A percentile compares a stretch with the other conserved stretches of the same genome.
Conservation (phyloP, 2,797 vertebrate species). For the Schizopygopsis malacanthus region DNA sequence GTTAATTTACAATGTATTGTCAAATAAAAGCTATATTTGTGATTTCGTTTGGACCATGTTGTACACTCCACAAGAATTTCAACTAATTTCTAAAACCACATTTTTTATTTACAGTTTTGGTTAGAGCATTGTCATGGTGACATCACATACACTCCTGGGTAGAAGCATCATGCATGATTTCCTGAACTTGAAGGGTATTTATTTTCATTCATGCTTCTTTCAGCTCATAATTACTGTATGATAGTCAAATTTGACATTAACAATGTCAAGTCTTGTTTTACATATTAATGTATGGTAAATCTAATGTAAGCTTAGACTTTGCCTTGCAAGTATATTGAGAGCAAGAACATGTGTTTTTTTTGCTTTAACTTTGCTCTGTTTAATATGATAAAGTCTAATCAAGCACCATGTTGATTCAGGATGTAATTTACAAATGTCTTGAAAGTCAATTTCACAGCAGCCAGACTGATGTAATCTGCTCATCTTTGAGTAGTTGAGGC, state of each 20-base stretch:
- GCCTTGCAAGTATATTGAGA: slow-evolving; percentile 34
- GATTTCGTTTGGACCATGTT: neutral
- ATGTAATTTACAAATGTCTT: slow-evolving; percentile 56
- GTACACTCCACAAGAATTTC: slow-evolving; percentile 46
- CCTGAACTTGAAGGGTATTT: slow-evolving; percentile 2
- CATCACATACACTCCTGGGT: slow-evolving; percentile 21
- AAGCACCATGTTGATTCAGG: slow-evolving; percentile 58
- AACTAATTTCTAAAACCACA: slow-evolving; percentile 22
- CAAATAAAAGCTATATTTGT: slow-evolving; percentile 29
- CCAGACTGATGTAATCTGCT: slow-evolving; percentile 7
- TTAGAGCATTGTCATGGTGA: slow-evolving; percentile 26
- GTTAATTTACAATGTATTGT: neutral
- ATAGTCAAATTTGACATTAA: slow-evolving; percentile 27
- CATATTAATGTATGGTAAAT: slow-evolving; percentile 38
- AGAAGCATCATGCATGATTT: slow-evolving; percentile 41
- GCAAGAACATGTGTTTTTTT: slow-evolving; percentile 3
- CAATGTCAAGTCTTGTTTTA: slow-evolving; percentile 2
- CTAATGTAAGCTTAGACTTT: slow-evolving; percentile 34
- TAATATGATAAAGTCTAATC: slow-evolving; percentile 46
- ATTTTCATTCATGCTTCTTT: slow-evolving; percentile 23
- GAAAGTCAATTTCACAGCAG: slow-evolving; percentile 22
- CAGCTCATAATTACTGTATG: slow-evolving; percentile 4
- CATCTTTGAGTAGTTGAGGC: slow-evolving; percentile 3
- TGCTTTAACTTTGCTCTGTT: slow-evolving; percentile 30
- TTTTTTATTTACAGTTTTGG: slow-evolving; percentile 50